phyloP scores from a whole-genome alignment of 92 coral and sea anemone genomes.

The Blastomussa wellsi region DNA sequence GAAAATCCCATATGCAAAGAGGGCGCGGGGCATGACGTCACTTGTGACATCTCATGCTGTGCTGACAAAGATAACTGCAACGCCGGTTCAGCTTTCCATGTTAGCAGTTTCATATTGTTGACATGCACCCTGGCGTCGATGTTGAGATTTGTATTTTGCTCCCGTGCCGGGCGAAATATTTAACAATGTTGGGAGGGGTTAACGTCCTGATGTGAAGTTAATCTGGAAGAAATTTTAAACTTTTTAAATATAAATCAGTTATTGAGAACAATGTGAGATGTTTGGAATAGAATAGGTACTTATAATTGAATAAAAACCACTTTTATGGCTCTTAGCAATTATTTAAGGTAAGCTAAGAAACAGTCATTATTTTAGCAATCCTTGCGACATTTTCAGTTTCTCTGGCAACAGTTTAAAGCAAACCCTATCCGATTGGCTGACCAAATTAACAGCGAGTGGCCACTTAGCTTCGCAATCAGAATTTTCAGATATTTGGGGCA shows the following conservation, averaged over 20 bases:
- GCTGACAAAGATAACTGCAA: constrained; percentile 18
- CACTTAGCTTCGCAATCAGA: background rate
- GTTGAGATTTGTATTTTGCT: background rate
- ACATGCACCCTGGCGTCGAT: background rate
- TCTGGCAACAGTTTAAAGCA: background rate
- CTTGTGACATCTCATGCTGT: constrained; percentile 26
- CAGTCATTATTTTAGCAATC: background rate
- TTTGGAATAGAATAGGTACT: no score
- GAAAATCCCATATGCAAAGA: background rate
- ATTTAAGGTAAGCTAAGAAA: background rate
- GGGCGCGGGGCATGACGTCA: background rate
- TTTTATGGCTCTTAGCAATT: no score
- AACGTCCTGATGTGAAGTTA: no score
- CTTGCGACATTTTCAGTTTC: background rate
- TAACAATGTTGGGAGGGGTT: no score
- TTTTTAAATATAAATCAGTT: no score
- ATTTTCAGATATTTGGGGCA: background rate
- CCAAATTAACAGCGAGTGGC: constrained; percentile 3
- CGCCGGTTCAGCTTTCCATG: background rate
- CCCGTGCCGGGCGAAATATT: no score
- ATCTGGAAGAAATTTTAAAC: no score
- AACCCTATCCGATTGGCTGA: background rate
- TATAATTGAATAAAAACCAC: no score
- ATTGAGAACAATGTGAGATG: no score
- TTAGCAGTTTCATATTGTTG: constrained; percentile 1